These are phyloP conservation scores for Rhizomys pruinosus DNA, from an alignment of 2,113 vertebrate species.

Conservation along the genomic window DNA sequence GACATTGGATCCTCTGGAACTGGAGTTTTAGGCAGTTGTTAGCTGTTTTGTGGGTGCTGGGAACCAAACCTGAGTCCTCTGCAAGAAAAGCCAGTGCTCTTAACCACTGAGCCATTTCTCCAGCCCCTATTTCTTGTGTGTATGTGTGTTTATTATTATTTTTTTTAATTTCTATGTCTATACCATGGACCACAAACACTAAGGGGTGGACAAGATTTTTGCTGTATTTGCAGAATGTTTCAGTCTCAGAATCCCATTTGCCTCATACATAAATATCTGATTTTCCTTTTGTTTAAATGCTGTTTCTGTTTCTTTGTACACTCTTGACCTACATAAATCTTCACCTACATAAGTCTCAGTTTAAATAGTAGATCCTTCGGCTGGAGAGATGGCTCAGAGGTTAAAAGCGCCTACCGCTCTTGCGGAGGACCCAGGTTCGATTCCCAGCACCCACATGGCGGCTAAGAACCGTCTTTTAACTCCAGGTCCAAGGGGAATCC, in stretches of 20 bases:
- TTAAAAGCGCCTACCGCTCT: too few species aligned
- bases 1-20: too few species aligned
- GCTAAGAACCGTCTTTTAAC: too few species aligned
- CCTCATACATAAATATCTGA: neutral
- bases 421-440: too few species aligned
- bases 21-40: neutral
- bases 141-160: too few species aligned
- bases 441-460: too few species aligned
- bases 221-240: neutral
- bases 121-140: too few species aligned
- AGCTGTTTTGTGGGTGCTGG: neutral
- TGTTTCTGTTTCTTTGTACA: conserved; percentile 16
- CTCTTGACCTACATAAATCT: neutral
- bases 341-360: conserved; percentile 25
- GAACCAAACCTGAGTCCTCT: too few species aligned
- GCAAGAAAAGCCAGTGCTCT: neutral
- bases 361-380: too few species aligned
- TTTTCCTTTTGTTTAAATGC: conserved; percentile 40
- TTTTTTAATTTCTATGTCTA: neutral
- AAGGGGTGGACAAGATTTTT: neutral
- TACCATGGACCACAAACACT: neutral
- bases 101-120: too few species aligned
- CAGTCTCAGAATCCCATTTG: conserved; percentile 9
- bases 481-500: too few species aligned
- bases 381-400: too few species aligned